A percentile compares a stretch with the other conserved stretches of the same genome.
Evolutionary conservation across 2,113 vertebrate genomes (phyloP).

Genomic region (Actinemys pallida): DNA sequence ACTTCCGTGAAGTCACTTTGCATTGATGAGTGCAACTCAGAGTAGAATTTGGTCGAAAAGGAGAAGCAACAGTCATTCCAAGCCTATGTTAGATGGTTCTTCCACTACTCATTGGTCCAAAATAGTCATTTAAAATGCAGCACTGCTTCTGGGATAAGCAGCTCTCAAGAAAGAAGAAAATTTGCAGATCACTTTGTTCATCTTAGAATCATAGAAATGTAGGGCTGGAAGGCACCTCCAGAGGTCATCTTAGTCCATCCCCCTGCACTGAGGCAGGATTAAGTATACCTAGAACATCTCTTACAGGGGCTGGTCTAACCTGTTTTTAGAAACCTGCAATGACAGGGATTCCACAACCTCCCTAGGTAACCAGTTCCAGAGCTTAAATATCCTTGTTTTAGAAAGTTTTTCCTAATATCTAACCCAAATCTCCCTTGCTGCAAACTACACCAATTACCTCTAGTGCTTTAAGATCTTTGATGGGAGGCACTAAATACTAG

Average conservation of each 20-base stretch:
- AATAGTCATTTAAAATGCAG: background rate
- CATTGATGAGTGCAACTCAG: background rate
- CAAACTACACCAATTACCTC: background rate
- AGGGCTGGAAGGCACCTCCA: background rate
- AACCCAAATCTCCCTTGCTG: background rate
- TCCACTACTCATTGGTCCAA: fast-evolving
- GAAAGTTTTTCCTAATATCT: background rate
- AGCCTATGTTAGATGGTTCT: fast-evolving
- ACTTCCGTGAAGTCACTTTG: background rate
- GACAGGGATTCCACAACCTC: background rate
- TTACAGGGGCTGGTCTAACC: background rate
- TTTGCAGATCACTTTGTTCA: fast-evolving
- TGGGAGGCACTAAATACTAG: background rate
- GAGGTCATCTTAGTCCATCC: background rate
- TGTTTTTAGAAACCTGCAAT: background rate
- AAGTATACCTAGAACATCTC: background rate
- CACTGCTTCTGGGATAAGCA: fast-evolving
- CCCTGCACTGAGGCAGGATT: background rate
- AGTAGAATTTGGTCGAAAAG: background rate
- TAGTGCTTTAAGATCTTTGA: background rate
- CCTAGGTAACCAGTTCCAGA: background rate
- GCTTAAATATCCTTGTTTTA: background rate
- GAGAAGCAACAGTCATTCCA: background rate
- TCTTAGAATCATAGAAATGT: fast-evolving
- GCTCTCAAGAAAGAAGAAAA: fast-evolving